Evolutionary conservation across 2,113 vertebrate species (phyloP).

Genomic region (Rattus norvegicus): GRCr8 NC_086021.1:90899501-90900000

Average conservation of each 20-base stretch:
- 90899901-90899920: neutral
- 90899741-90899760: neutral
- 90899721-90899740: neutral
- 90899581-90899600: neutral
- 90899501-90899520: neutral
- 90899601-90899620: neutral
- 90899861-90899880: too few relatives aligned
- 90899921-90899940: neutral
- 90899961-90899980: neutral
- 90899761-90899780: neutral
- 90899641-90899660: neutral
- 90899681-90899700: neutral
- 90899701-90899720: neutral
- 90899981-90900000: neutral
- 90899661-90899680: neutral
- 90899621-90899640: neutral
- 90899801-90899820: neutral
- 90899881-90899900: neutral
- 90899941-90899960: neutral
- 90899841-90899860: neutral
- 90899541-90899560: neutral
- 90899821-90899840: neutral
- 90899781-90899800: neutral
- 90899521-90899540: neutral
- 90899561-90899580: neutral